phyloP scores from a whole-genome alignment of 1,140 invertebrate species.

The Cecropterus lyciades region DNA sequence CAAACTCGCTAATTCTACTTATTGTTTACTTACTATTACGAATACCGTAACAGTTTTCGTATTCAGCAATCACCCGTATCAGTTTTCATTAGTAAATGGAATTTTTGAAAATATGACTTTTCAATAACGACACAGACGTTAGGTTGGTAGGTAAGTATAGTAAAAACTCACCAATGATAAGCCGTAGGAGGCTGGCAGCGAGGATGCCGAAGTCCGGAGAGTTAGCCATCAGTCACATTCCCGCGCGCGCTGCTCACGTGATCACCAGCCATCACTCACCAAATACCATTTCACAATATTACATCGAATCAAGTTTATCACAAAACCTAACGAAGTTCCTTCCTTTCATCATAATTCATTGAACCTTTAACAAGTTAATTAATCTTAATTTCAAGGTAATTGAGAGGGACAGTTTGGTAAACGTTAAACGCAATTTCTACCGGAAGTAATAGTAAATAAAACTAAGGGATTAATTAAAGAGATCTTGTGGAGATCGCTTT shows the following conservation, averaged over 20 bases:
- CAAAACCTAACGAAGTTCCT: constrained; percentile 1
- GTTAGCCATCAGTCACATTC: constrained; percentile 80
- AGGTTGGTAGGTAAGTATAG: too few relatives aligned
- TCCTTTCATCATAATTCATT: constrained; percentile 2
- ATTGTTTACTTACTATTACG: too few relatives aligned
- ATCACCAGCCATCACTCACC: constrained; percentile 60
- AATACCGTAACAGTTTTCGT: too few relatives aligned
- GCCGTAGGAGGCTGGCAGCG: constrained; percentile 81
- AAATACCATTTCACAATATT: constrained; percentile 35
- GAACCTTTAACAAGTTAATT: not conserved
- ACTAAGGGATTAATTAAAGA: too few relatives aligned
- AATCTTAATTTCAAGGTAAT: not conserved
- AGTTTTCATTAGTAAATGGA: too few relatives aligned
- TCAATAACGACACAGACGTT: too few relatives aligned
- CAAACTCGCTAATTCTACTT: too few relatives aligned
- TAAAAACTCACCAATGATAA: constrained; percentile 78
- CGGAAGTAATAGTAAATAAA: too few relatives aligned
- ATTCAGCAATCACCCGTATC: too few relatives aligned
- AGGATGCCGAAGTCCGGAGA: constrained; percentile 78
- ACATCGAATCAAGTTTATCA: not conserved
- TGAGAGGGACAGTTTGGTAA: not conserved
- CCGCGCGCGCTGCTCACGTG: constrained; percentile 49
- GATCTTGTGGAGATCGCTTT: too few relatives aligned
- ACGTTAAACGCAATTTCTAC: too few relatives aligned
- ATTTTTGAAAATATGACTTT: too few relatives aligned